These are phyloP conservation scores for Leucoptera coffeella DNA, from an alignment of 2,888 invertebrate genomes.

Conservation along the genomic window DNA sequence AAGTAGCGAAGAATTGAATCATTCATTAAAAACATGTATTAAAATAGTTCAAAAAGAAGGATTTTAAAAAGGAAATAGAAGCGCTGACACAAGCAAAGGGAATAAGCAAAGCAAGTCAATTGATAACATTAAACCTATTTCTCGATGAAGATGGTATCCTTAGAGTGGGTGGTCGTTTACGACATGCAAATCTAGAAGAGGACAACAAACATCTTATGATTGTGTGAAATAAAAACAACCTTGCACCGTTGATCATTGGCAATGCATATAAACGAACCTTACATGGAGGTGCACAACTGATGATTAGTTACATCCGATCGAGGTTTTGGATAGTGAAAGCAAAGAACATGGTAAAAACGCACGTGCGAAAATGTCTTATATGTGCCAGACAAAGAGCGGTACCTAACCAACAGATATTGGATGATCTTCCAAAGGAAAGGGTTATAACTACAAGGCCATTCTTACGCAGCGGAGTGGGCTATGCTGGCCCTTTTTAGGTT, in stretches of 20 bases:
- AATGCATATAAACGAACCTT: neutral
- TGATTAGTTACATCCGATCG: neutral
- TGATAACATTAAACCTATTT: slow-evolving; percentile 1
- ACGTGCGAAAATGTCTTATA: slow-evolving; percentile 4
- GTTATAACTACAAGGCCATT: slow-evolving; percentile 4
- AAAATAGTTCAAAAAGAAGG: slow-evolving; percentile 1
- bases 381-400: slow-evolving; percentile 3
- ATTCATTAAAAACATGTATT: slow-evolving; percentile 1
- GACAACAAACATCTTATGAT: slow-evolving; percentile 1
- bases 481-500: slow-evolving; percentile 9
- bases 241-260: neutral
- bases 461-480: slow-evolving; percentile 7
- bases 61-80: slow-evolving; percentile 1
- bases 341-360: neutral
- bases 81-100: neutral
- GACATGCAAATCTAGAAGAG: neutral
- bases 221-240: neutral
- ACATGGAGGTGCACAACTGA: slow-evolving; percentile 1
- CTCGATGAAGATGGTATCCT: slow-evolving; percentile 1
- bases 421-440: slow-evolving; percentile 5
- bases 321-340: slow-evolving; percentile 2
- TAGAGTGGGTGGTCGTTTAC: slow-evolving; percentile 1
- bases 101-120: neutral
- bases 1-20: slow-evolving; percentile 1
- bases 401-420: slow-evolving; percentile 5